Percentiles rank a stretch among this genome's conserved stretches.
These are phyloP conservation scores for Nycticryphes semicollaris DNA, from an alignment of 2,113 vertebrate species.

Conservation along the genomic window DNA sequence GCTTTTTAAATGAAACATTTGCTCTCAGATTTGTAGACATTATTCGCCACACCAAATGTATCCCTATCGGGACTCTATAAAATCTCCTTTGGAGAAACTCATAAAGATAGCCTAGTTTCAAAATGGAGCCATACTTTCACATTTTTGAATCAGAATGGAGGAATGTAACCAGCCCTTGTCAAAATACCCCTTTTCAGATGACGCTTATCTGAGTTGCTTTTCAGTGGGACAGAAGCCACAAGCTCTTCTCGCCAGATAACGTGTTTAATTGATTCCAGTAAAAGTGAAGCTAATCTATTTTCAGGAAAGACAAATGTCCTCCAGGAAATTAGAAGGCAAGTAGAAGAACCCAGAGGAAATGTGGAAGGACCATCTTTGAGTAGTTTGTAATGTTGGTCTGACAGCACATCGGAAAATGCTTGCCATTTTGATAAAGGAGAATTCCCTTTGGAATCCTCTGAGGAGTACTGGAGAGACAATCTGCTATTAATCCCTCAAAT, in stretches of 20 bases:
- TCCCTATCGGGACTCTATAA: neutral
- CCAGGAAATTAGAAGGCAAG: slow-evolving; percentile 42
- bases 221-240: slow-evolving; percentile 11
- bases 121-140: neutral
- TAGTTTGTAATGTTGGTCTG: slow-evolving; percentile 35
- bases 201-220: neutral
- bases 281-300: slow-evolving; percentile 27
- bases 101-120: neutral
- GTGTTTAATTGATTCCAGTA: slow-evolving; percentile 28
- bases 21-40: neutral
- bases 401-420: slow-evolving; percentile 23
- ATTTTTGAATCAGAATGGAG: neutral
- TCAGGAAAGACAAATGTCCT: slow-evolving; percentile 36
- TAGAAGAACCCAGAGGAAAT: slow-evolving; percentile 32
- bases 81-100: neutral
- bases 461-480: slow-evolving; percentile 6
- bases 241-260: slow-evolving; percentile 1
- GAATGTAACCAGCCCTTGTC: neutral
- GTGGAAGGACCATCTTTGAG: slow-evolving; percentile 26
- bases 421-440: slow-evolving; percentile 49
- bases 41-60: neutral
- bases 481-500: neutral
- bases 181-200: neutral
- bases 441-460: slow-evolving; percentile 30
- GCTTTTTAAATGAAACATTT: neutral